phyloP scores from a whole-genome alignment of 2,888 invertebrate genomes.

The Tachystola acroxantha region DNA sequence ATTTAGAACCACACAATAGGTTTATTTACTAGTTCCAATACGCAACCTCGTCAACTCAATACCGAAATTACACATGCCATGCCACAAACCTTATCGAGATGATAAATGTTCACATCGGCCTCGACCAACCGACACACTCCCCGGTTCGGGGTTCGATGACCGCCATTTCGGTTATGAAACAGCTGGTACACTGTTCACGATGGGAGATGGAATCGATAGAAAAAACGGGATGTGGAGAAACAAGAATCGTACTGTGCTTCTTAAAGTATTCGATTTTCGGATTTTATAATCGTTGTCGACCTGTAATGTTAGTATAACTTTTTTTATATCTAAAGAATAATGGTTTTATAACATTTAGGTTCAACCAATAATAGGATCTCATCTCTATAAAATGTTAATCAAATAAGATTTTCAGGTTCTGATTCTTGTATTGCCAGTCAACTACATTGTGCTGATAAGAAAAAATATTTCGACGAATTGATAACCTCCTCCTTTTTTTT shows the following conservation, averaged over 20 bases:
- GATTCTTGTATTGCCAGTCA: too few relatives aligned
- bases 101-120: slow-evolving; percentile 56
- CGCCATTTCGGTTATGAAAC: slow-evolving; percentile 64
- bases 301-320: too few relatives aligned
- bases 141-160: slow-evolving; percentile 48
- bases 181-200: slow-evolving; percentile 14
- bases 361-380: neutral
- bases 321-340: neutral
- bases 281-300: too few relatives aligned
- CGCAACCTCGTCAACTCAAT: neutral
- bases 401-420: too few relatives aligned
- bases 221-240: neutral
- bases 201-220: neutral
- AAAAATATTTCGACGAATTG: too few relatives aligned
- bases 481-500: too few relatives aligned
- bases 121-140: slow-evolving; percentile 75
- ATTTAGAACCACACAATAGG: too few relatives aligned
- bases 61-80: slow-evolving; percentile 9
- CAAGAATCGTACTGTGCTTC: neutral
- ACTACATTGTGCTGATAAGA: too few relatives aligned
- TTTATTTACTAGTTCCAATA: too few relatives aligned
- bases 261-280: too few relatives aligned
- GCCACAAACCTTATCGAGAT: slow-evolving; percentile 30
- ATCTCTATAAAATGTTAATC: too few relatives aligned
- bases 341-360: neutral